phyloP scores from a whole-genome alignment of 2,113 vertebrate species.

The Callithrix jacchus region DNA sequence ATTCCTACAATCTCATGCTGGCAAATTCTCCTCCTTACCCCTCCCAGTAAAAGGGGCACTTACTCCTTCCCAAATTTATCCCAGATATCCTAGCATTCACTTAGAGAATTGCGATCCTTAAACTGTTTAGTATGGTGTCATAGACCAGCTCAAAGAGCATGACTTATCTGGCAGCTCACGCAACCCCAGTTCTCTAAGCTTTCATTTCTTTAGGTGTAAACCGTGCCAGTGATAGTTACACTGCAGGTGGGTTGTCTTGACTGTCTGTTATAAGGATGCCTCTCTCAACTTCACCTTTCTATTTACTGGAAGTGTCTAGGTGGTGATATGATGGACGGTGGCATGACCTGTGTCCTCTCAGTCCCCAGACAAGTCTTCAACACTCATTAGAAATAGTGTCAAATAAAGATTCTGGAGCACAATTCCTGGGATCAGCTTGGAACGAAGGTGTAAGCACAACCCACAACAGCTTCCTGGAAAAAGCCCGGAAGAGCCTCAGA shows the following conservation, averaged over 20 bases:
- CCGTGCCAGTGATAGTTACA: too few relatives aligned
- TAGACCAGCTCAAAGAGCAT: neutral
- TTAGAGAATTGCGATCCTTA: neutral
- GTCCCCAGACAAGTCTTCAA: neutral
- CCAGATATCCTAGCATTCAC: neutral
- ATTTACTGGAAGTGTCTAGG: neutral
- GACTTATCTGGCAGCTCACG: neutral
- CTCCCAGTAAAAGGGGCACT: neutral
- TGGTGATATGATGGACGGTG: neutral
- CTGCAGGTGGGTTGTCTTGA: neutral
- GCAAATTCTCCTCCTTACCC: neutral
- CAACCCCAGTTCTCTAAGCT: neutral
- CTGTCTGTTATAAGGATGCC: neutral
- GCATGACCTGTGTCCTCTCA: neutral
- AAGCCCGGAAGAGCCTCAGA: neutral
- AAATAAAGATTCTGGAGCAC: neutral
- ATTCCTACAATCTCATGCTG: neutral
- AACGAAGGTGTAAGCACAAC: neutral
- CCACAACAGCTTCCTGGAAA: neutral
- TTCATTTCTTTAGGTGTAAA: neutral
- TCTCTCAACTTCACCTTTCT: neutral
- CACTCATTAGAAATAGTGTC: neutral
- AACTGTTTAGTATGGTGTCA: neutral
- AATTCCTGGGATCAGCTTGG: neutral
- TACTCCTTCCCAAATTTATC: neutral